Conservation (phyloP, 2,888 invertebrate species). For the Ormyrus pomaceus region DNA sequence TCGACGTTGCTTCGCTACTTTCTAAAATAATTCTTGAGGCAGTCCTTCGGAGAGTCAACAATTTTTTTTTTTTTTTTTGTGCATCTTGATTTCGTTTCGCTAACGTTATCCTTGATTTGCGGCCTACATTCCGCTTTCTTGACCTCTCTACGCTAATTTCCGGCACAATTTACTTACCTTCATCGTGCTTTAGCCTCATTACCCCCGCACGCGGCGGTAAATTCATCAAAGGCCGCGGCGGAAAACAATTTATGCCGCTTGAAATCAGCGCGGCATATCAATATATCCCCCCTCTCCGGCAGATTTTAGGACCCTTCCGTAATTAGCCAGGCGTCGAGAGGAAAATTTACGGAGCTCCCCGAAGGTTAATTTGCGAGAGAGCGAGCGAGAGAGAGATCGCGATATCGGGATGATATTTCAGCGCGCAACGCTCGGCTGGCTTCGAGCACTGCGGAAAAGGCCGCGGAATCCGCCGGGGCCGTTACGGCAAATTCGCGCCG, state of each 20-base stretch:
- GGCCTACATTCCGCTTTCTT: too few species aligned
- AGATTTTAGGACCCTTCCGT: constrained; percentile 37
- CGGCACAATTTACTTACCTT: too few species aligned
- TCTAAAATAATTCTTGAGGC: too few species aligned
- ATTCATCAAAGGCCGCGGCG: neutral
- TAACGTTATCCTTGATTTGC: too few species aligned
- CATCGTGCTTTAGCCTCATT: too few species aligned
- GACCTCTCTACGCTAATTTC: too few species aligned
- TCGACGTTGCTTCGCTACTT: too few species aligned
- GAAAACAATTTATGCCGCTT: constrained; percentile 31
- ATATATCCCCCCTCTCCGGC: neutral
- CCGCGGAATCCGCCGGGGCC: constrained; percentile 24
- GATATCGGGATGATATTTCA: constrained; percentile 50
- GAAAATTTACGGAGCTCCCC: constrained; percentile 41
- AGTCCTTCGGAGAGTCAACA: too few species aligned
- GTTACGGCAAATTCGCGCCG: neutral
- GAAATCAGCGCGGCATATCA: constrained; percentile 1
- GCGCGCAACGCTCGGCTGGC: constrained; percentile 19
- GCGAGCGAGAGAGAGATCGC: constrained; percentile 7
- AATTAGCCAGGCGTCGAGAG: constrained; percentile 42
- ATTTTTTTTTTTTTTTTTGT: too few species aligned
- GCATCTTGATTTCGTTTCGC: too few species aligned
- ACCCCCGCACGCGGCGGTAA: too few species aligned
- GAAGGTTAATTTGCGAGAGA: constrained; percentile 17
- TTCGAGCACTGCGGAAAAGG: constrained; percentile 4